These are phyloP conservation scores for Serinus canaria DNA, from an alignment of 2,113 vertebrate species.

Conservation along the genomic window DNA sequence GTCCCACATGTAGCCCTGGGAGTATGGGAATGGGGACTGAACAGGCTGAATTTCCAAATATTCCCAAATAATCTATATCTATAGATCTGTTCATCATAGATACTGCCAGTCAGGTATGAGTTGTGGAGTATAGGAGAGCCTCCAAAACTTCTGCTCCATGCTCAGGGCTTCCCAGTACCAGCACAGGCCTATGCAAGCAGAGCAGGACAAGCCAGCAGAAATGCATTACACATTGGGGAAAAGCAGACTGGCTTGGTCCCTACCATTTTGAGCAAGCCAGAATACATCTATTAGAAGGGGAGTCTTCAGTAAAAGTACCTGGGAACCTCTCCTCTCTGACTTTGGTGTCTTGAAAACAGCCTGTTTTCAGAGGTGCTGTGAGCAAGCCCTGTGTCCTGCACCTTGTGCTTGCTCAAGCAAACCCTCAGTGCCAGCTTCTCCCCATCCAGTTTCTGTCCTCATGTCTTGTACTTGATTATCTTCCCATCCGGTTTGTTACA, in stretches of 20 bases:
- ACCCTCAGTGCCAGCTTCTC: not conserved
- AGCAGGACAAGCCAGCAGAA: not conserved
- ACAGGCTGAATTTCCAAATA: not conserved
- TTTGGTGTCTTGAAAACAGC: not conserved
- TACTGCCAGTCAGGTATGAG: not conserved
- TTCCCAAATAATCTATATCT: not conserved
- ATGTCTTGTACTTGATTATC: not conserved
- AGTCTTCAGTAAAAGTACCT: not conserved
- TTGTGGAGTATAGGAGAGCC: not conserved
- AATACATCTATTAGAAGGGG: not conserved
- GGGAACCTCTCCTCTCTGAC: not conserved
- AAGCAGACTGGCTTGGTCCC: not conserved
- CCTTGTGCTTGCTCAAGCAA: not conserved
- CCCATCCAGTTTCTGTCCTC: not conserved
- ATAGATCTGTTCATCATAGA: not conserved
- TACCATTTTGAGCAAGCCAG: not conserved
- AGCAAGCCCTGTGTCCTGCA: not conserved
- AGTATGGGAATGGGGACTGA: not conserved
- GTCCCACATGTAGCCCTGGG: not conserved
- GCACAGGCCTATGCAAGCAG: accelerated
- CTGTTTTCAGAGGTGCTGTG: not conserved
- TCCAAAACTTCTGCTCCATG: not conserved
- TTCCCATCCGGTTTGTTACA: not conserved
- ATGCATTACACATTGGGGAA: not conserved
- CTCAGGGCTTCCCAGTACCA: not conserved